phyloP scores from a whole-genome alignment of 2,888 invertebrate genomes.

The Agriopis marginaria region DNA sequence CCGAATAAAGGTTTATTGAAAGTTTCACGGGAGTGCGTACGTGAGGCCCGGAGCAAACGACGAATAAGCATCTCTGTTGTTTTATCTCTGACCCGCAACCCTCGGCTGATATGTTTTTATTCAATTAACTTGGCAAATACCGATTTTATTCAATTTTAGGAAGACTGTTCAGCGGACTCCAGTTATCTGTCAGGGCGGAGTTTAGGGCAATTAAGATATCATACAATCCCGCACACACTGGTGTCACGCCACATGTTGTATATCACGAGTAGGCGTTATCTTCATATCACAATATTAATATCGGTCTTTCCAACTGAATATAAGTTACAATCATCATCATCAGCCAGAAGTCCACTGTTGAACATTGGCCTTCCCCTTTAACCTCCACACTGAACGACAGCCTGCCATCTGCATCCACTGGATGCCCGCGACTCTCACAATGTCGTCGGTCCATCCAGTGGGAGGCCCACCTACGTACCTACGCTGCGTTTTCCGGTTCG shows the following conservation, averaged over 20 bases:
- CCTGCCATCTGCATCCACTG: no score
- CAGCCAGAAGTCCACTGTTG: no score
- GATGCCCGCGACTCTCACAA: no score
- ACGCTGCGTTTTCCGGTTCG: no score
- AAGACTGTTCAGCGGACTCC: constrained; percentile 49
- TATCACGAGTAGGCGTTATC: constrained; percentile 7
- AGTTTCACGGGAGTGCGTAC: constrained; percentile 53
- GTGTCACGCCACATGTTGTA: constrained; percentile 17
- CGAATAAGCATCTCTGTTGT: constrained; percentile 49
- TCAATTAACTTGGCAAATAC: constrained; percentile 52
- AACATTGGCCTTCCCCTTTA: no score
- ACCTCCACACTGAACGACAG: no score
- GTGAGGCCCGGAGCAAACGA: constrained; percentile 46
- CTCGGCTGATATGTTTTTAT: constrained; percentile 51
- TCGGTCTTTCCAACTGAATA: neutral
- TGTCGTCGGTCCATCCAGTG: no score
- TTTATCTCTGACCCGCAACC: constrained; percentile 53
- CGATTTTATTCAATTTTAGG: constrained; percentile 53
- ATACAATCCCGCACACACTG: constrained; percentile 8
- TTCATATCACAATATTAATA: constrained; percentile 3
- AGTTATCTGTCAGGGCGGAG: constrained; percentile 46
- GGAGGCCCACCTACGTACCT: no score
- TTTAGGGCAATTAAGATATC: constrained; percentile 40
- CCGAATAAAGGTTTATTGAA: constrained; percentile 54
- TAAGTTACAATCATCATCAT: neutral